Evolutionary conservation across 2,888 invertebrate genomes (phyloP), one percentile per base, ranked within the genome.

Genomic region (Parnassius apollo): DNA sequence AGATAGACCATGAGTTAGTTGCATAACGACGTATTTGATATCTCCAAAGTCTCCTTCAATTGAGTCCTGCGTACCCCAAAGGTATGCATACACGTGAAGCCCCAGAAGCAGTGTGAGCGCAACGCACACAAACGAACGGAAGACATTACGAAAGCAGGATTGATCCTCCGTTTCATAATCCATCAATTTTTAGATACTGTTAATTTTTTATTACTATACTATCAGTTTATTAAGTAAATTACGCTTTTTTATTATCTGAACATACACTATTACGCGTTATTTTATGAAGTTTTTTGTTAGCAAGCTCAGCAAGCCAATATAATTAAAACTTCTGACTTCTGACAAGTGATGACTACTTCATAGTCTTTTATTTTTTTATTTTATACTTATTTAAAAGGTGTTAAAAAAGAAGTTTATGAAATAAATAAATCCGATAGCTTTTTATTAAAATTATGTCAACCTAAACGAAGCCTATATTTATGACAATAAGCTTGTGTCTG

Each of bases 21-120:
- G 88, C 81, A 83, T 78, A 10, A 91, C 81, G 46, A 88, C 81
- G 60, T 86, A 83, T 66, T 88, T 88, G 59, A 90, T 78, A 18
- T 89, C 86, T 0, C 82, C 77, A 67, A 90, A 80, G 59, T 84
- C 82, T 9, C 81, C 83, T 2, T 85, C 84, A 13, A 85, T 64
- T 1, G 71, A 66, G 11, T 82, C 83, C 42, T 76, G 79, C 22
- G 80, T 75, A 0, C 78, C 82, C 80, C 80, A 82, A 61, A 86
- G 68, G 65, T 86, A 84, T 0, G 82, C 72, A 67, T 88, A 88
- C 7, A 80, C 68, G 44, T 91, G 89, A n/a, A 89, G 67, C 9
- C 81, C 86, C n/a, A 90, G 71, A 55, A 91, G 71, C 53, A 84
- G 13, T 2, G 82, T 71, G 49, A 91, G 68, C 1, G 83, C 72